A percentile compares a stretch with the other conserved stretches of the same genome.
These are phyloP conservation scores for Hyles lineata DNA, from an alignment of 2,888 invertebrate genomes.

Conservation along the genomic window DNA sequence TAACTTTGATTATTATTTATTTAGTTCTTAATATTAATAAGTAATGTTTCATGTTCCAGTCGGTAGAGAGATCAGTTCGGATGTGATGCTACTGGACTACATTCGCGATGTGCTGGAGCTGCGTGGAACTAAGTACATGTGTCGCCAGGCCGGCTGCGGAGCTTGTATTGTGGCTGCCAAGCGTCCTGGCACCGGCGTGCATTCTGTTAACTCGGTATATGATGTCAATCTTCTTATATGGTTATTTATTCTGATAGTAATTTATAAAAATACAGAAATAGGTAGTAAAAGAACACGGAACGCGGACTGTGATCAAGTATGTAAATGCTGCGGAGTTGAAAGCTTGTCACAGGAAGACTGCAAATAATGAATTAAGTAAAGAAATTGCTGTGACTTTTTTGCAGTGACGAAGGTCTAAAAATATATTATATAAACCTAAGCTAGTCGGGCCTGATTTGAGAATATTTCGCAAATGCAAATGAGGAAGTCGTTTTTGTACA, in stretches of 20 bases:
- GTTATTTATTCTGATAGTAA: not conserved
- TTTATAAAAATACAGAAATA: too few species aligned
- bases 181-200: slow-evolving; percentile 51
- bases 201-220: slow-evolving; percentile 86
- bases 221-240: not conserved
- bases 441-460: not conserved
- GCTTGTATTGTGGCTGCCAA: slow-evolving; percentile 81
- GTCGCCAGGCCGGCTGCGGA: slow-evolving; percentile 88
- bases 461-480: not conserved
- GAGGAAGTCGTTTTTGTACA: too few species aligned
- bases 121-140: slow-evolving; percentile 88
- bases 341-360: too few species aligned
- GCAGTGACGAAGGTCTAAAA: too few species aligned
- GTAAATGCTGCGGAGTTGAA: too few species aligned
- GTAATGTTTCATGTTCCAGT: slow-evolving; percentile 50
- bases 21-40: too few species aligned
- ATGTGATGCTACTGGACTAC: slow-evolving; percentile 81
- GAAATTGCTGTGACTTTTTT: too few species aligned
- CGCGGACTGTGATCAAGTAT: too few species aligned
- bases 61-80: slow-evolving; percentile 85
- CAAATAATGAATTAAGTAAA: too few species aligned
- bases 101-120: slow-evolving; percentile 76
- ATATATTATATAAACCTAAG: too few species aligned
- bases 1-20: too few species aligned
- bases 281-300: too few species aligned